These are phyloP conservation scores for Tetrapedia diversipes DNA, from an alignment of 2,888 invertebrate species.

Conservation along the genomic window DNA sequence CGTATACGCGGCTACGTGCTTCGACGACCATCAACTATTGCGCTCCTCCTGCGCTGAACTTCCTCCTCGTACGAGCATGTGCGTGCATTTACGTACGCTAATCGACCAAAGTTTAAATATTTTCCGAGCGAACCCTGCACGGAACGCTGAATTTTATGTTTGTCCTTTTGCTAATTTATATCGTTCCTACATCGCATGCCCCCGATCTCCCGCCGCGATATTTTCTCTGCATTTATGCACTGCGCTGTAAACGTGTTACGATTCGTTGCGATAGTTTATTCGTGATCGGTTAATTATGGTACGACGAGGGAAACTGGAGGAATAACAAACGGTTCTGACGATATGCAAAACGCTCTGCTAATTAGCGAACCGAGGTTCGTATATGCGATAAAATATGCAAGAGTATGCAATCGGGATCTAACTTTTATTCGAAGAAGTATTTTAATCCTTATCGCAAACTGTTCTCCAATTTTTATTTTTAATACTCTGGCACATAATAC, in stretches of 20 bases:
- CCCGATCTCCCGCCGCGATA: slow-evolving; percentile 7
- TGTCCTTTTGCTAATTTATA: not conserved
- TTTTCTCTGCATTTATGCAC: not conserved
- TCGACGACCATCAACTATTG: slow-evolving; percentile 15
- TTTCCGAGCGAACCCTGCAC: slow-evolving; percentile 17
- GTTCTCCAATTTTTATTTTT: too few relatives aligned
- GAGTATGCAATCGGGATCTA: too few relatives aligned
- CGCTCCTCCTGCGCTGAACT: not conserved
- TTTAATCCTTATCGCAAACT: too few relatives aligned
- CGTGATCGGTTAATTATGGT: too few relatives aligned
- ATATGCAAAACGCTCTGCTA: too few relatives aligned
- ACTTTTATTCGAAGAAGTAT: too few relatives aligned
- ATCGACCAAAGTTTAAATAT: slow-evolving; percentile 24
- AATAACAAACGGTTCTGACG: not conserved
- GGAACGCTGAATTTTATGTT: slow-evolving; percentile 1
- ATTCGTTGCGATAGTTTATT: not conserved
- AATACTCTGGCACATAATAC: too few relatives aligned
- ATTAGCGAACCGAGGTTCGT: too few relatives aligned
- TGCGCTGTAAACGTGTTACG: too few relatives aligned
- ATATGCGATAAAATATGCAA: too few relatives aligned
- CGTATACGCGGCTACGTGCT: slow-evolving; percentile 3
- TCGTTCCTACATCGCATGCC: not conserved
- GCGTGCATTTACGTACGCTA: slow-evolving; percentile 34
- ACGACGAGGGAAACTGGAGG: not conserved
- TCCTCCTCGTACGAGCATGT: slow-evolving; percentile 10